Base-by-base conservation (phyloP, 2,113 vertebrate genomes). In the Herpetotheres cachinnans region DNA sequence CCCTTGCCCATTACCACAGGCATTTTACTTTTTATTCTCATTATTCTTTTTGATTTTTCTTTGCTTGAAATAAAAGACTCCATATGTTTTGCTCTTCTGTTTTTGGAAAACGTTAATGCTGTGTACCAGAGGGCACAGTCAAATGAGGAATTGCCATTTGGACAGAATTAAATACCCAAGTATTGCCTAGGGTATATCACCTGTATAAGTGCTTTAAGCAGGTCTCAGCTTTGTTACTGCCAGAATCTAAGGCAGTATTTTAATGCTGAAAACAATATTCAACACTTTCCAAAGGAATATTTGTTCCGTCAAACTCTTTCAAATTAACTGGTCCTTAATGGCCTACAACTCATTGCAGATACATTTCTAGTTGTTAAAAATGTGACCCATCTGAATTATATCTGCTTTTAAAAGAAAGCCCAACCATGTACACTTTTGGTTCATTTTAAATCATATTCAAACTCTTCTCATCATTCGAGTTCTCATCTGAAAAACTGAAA, bases 1-100 rank as follows among this genome's bases (percentile, higher is more conserved):
- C 38, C 62, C 50, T 47, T 72, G 58, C 46, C 73, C 82, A 54
- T 11, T 83, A 94, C 89, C 83, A 80, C 22, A 59, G 87, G 92
- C 96, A 72, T 54, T 91, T 85, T 17, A 82, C 15, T 79, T 94
- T 94, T 96, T 77, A 82, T 79, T 82, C 89, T 93, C 86, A 91
- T 95, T 79, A 82, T 34, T 95, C 82, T 89, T 94, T 76, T n/a
- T 38, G 13, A 42, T 87, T 91, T 76, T 77, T 38, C 73, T 89
- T 89, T 44, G 67, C 82, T 91, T 77, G 58, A 90, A 95, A 92
- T 95, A 61, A 65, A 89, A 90, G 66, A 56, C 87, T 93, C 93
- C 84, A 73, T 89, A 94, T 93, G 89, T 86, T 93, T 88, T 90
- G 46, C 71, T 90, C 54, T 44, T 85, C 59, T 80, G 72, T 70